These are phyloP conservation scores for Triplophysa tibetana DNA, from an alignment of 2,113 vertebrate species.

Conservation along the genomic window DNA sequence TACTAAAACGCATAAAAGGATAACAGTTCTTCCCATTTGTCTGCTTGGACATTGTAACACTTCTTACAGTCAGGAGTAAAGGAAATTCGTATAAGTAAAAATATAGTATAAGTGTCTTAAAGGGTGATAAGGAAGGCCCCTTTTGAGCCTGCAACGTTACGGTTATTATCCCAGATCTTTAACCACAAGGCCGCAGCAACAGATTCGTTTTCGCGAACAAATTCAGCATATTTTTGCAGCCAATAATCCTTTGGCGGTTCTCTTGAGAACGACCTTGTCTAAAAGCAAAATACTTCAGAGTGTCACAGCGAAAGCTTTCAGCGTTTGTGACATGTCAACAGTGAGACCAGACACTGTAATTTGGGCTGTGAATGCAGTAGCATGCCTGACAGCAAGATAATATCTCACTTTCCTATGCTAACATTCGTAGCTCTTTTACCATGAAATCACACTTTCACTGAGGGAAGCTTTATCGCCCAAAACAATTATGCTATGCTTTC, in stretches of 20 bases:
- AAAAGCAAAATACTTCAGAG: conserved; percentile 15
- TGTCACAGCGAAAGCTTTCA: conserved; percentile 30
- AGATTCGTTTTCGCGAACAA: neutral
- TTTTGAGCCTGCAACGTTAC: neutral
- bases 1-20: too few species aligned
- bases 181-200: neutral
- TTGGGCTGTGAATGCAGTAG: conserved; percentile 12
- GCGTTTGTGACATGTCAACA: conserved; percentile 15
- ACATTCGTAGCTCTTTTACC: conserved; percentile 28
- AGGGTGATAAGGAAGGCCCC: neutral
- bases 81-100: too few species aligned
- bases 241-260: neutral
- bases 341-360: conserved; percentile 27
- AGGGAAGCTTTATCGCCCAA: conserved; percentile 11
- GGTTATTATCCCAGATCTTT: neutral
- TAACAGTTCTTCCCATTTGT: too few species aligned
- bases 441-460: conserved; percentile 6
- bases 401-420: conserved; percentile 39
- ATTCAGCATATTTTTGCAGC: neutral
- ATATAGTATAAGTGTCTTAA: neutral
- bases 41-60: too few species aligned
- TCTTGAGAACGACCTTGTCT: conserved; percentile 40
- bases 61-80: too few species aligned
- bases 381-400: conserved; percentile 28
- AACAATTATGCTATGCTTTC: conserved; percentile 12